Conservation (phyloP, 2,113 vertebrate species). For the Ciconia maguari region DNA sequence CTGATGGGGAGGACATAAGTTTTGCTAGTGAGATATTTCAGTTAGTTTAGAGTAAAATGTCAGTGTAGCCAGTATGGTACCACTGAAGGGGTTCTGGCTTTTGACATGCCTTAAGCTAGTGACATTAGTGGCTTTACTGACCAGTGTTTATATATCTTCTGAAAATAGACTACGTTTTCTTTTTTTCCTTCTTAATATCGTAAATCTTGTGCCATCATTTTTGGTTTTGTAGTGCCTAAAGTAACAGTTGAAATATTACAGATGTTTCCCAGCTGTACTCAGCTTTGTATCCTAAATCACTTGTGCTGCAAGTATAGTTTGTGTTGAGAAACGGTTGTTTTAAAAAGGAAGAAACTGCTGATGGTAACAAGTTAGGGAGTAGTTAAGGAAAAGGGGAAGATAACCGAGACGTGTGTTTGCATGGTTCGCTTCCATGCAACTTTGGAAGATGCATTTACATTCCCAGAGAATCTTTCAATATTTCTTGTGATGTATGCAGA, state of each 20-base stretch:
- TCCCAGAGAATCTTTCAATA: accelerated
- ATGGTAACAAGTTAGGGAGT: background rate
- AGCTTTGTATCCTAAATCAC: accelerated
- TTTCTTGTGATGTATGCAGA: accelerated
- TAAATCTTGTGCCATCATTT: accelerated
- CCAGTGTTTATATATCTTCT: background rate
- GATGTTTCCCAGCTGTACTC: background rate
- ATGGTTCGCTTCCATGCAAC: accelerated
- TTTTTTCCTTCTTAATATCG: background rate
- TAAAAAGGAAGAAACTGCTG: background rate
- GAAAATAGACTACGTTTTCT: background rate
- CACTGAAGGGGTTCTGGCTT: background rate
- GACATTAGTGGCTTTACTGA: background rate
- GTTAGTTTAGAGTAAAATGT: background rate
- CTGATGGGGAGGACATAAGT: background rate
- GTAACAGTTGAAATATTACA: accelerated
- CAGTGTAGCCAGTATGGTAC: background rate
- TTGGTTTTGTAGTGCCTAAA: background rate
- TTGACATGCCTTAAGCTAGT: background rate
- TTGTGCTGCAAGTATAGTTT: accelerated
- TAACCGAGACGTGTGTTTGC: accelerated
- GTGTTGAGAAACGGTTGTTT: background rate
- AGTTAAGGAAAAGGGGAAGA: background rate
- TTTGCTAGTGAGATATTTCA: background rate
- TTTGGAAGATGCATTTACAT: background rate